Evolutionary conservation across 2,797 vertebrate genomes (phyloP).

Genomic region (Crypturellus tataupa): DNA sequence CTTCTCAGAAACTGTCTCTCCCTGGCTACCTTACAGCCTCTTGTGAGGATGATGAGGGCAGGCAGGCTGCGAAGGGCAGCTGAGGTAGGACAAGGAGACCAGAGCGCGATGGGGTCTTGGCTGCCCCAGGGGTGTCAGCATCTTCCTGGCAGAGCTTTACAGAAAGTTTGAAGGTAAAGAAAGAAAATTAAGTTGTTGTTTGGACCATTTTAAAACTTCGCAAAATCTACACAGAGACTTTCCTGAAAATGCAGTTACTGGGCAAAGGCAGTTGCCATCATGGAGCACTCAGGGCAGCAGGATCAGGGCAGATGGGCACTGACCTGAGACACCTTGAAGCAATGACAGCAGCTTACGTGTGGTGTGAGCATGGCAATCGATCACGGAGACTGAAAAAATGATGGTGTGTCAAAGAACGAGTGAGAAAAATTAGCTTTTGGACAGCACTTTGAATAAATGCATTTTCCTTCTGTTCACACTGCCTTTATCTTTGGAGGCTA

Average conservation of each 20-base stretch:
- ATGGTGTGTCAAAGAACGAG: background rate
- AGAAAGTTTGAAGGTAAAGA: background rate
- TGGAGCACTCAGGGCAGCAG: background rate
- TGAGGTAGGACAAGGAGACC: background rate
- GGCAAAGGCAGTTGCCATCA: background rate
- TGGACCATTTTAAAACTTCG: background rate
- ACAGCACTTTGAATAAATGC: background rate
- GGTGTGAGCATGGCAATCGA: background rate
- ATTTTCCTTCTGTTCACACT: background rate
- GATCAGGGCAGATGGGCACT: background rate
- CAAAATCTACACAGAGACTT: background rate
- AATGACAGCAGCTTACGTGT: background rate
- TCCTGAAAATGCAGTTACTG: background rate
- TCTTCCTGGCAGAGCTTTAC: background rate
- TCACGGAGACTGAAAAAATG: background rate
- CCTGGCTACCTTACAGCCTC: background rate
- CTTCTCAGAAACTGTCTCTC: background rate
- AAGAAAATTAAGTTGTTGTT: background rate
- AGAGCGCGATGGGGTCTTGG: background rate
- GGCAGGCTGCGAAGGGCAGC: background rate
- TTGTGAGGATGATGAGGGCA: background rate
- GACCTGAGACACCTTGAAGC: background rate
- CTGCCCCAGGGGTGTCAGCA: background rate
- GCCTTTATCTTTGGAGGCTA: background rate
- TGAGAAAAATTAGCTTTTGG: constrained; percentile 10